Evolutionary conservation across 2,113 vertebrate genomes (phyloP).

Genomic region (Lepidothrix coronata): DNA sequence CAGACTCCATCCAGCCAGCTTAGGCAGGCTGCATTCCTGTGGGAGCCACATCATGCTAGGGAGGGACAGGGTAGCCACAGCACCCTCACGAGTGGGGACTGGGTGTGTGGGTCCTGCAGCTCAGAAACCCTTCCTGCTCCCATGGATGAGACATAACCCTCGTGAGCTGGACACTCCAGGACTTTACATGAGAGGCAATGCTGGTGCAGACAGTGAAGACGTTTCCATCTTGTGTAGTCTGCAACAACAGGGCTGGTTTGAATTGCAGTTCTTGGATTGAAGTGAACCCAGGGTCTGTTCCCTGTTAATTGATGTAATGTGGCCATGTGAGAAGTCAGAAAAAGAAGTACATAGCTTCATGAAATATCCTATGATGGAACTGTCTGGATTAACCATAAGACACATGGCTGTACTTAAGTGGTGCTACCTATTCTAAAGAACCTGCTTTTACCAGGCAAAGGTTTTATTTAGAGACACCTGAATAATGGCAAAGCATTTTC

Average conservation of each 20-base stretch:
- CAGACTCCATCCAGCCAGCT: neutral
- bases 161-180: rapidly evolving
- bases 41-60: neutral
- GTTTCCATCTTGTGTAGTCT: neutral
- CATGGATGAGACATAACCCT: neutral
- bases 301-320: neutral
- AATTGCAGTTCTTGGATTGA: neutral
- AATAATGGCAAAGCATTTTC: neutral
- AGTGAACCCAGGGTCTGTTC: neutral
- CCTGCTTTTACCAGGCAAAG: neutral
- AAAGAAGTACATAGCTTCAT: neutral
- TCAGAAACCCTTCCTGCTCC: neutral
- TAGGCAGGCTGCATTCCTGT: neutral
- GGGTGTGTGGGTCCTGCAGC: neutral
- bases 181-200: neutral
- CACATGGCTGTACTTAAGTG: neutral
- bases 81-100: rapidly evolving
- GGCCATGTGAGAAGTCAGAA: neutral
- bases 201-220: neutral
- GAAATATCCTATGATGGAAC: neutral
- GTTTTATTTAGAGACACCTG: neutral
- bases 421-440: neutral
- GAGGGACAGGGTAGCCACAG: neutral
- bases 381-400: neutral
- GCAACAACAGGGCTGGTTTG: neutral